phyloP scores from a whole-genome alignment of 2,113 vertebrate species.

The Electrona antarctica region DNA sequence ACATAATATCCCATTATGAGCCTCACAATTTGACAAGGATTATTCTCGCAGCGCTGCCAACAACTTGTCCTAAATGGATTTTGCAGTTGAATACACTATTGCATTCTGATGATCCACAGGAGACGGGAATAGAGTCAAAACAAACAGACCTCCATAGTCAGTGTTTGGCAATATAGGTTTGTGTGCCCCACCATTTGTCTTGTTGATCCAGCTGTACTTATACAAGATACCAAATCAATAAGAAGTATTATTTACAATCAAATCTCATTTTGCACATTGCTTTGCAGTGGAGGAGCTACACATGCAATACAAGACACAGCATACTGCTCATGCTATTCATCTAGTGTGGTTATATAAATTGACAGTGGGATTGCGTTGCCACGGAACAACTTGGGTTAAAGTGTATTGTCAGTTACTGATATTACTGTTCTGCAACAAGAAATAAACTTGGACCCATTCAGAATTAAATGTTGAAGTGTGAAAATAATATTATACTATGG shows the following conservation, averaged over 20 bases:
- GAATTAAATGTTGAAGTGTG: too few relatives aligned
- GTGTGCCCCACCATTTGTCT: not conserved
- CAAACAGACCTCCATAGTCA: not conserved
- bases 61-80: not conserved
- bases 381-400: too few relatives aligned
- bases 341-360: too few relatives aligned
- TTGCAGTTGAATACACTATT: not conserved
- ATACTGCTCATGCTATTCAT: too few relatives aligned
- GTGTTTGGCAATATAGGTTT: not conserved
- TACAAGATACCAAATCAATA: slow-evolving; percentile 19
- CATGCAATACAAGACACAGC: slow-evolving; percentile 20
- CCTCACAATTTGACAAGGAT: too few relatives aligned
- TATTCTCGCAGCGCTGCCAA: too few relatives aligned
- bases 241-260: slow-evolving; percentile 15
- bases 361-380: too few relatives aligned
- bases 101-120: not conserved
- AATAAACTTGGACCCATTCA: too few relatives aligned
- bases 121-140: not conserved
- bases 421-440: too few relatives aligned
- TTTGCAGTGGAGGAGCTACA: slow-evolving; percentile 32
- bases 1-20: too few relatives aligned
- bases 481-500: too few relatives aligned
- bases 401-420: too few relatives aligned
- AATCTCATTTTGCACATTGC: slow-evolving; percentile 20
- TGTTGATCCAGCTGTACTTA: slow-evolving; percentile 7